phyloP scores from a whole-genome alignment of 2,113 vertebrate species.

The Bambusicola thoracicus region DNA sequence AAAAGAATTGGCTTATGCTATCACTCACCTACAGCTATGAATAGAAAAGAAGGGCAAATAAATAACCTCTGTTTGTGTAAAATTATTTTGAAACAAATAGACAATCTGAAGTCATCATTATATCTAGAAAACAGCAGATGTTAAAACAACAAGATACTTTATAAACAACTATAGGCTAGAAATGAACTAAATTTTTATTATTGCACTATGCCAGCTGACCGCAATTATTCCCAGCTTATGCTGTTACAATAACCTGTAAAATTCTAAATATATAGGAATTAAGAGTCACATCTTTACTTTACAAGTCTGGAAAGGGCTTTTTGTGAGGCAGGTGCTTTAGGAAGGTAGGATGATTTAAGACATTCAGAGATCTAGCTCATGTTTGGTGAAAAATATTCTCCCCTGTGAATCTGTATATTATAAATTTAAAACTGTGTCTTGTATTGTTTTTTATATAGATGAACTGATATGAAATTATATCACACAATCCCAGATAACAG shows the following conservation, averaged over 20 bases:
- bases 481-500: neutral
- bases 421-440: neutral
- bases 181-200: constrained; percentile 19
- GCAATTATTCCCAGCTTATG: constrained; percentile 13
- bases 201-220: constrained; percentile 27
- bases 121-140: constrained; percentile 24
- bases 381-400: neutral
- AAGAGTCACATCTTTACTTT: neutral
- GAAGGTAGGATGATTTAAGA: neutral
- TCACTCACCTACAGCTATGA: neutral
- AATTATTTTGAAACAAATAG: constrained; percentile 34
- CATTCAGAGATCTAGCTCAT: neutral
- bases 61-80: constrained; percentile 18
- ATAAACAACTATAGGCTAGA: constrained; percentile 34
- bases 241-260: constrained; percentile 30
- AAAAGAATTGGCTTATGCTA: neutral
- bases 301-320: neutral
- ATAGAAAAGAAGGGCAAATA: neutral
- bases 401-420: neutral
- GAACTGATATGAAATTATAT: neutral
- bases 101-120: constrained; percentile 47
- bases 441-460: neutral
- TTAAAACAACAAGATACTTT: constrained; percentile 53
- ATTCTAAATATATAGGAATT: neutral
- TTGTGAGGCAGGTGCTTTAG: neutral